phyloP scores from a whole-genome alignment of 2,797 vertebrate genomes.

The Margarornis squamiger region DNA sequence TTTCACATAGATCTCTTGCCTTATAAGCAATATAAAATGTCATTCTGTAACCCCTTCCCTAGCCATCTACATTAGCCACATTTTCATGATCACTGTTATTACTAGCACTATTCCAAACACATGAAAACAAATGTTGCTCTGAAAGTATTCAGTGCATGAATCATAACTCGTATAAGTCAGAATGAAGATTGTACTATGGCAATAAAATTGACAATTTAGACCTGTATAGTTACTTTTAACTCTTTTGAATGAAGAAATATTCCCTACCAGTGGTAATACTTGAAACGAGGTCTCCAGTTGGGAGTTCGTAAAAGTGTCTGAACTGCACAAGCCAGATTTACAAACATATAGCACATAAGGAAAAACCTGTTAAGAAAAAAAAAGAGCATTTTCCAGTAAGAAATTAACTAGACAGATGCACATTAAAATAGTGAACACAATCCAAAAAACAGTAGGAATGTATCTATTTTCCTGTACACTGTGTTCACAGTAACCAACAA shows the following conservation, averaged over 20 bases:
- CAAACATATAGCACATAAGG: conserved; percentile 97
- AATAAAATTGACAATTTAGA: background rate
- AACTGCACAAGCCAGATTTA: conserved; percentile 93
- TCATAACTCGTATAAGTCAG: background rate
- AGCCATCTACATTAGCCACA: background rate
- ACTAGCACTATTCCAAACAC: background rate
- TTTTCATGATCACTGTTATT: background rate
- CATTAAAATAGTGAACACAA: background rate
- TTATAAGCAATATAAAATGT: background rate
- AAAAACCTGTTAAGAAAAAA: conserved; percentile 85
- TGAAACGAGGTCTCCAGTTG: conserved; percentile 97
- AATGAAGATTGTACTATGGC: background rate
- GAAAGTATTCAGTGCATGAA: background rate
- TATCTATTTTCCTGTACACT: background rate
- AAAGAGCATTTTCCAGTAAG: background rate
- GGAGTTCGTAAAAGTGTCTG: conserved; percentile 92
- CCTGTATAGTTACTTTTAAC: background rate
- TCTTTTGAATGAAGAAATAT: background rate
- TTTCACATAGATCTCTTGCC: background rate
- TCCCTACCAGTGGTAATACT: conserved; percentile 91
- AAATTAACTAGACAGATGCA: background rate
- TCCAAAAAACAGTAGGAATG: background rate
- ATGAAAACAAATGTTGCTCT: background rate
- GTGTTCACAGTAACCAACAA: background rate
- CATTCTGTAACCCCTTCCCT: background rate